These are phyloP conservation scores for Andricus quercusramuli DNA, from an alignment of 2,888 invertebrate genomes.

Conservation along the genomic window DNA sequence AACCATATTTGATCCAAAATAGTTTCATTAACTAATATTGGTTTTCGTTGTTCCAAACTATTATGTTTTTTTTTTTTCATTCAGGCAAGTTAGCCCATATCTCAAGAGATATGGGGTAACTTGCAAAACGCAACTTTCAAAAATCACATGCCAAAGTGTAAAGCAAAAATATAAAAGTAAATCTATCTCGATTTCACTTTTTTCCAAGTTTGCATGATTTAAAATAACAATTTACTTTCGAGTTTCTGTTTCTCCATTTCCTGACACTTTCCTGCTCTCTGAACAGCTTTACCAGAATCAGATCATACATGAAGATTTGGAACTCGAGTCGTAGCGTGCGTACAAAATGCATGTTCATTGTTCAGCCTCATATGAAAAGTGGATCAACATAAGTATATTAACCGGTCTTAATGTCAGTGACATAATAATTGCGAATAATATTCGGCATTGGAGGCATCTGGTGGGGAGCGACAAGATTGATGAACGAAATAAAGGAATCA, in stretches of 20 bases:
- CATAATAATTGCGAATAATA: conserved; percentile 29
- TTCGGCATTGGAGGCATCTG: conserved; percentile 9
- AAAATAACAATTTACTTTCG: not conserved
- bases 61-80: too few species aligned
- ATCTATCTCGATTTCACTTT: not conserved
- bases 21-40: too few species aligned
- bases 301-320: conserved; percentile 24
- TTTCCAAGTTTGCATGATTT: not conserved
- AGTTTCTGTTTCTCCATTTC: not conserved
- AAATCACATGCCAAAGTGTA: not conserved
- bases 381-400: conserved; percentile 8
- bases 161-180: not conserved
- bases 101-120: not conserved
- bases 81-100: too few species aligned
- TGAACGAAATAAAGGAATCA: conserved; percentile 22
- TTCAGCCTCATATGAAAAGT: conserved; percentile 20
- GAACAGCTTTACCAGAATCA: not conserved
- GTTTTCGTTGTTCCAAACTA: too few species aligned
- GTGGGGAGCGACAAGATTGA: not conserved
- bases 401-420: conserved; percentile 29
- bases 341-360: conserved; percentile 13
- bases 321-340: conserved; percentile 6
- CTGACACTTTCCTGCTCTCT: not conserved
- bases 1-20: too few species aligned
- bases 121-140: not conserved